Conservation (phyloP, 2,888 invertebrate species). For the Lydus trimaculatus region DNA sequence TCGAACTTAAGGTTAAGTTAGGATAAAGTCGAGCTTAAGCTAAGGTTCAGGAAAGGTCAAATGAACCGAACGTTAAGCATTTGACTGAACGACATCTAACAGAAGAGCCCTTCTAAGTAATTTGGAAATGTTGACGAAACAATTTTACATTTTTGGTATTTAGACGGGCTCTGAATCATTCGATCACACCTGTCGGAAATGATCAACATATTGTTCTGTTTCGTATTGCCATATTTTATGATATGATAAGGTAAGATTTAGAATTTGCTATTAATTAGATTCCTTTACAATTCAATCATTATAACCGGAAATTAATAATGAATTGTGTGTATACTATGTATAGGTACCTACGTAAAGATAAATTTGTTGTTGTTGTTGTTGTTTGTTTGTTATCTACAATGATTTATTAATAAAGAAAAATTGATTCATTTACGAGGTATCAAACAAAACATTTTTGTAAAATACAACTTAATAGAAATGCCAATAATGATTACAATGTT, state of each 20-base stretch:
- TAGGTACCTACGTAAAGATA: too few species aligned
- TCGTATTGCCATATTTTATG: too few species aligned
- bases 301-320: neutral
- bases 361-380: neutral
- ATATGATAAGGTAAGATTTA: neutral
- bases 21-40: too few species aligned
- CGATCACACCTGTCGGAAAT: neutral
- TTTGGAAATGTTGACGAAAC: too few species aligned
- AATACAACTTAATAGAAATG: neutral
- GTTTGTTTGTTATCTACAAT: neutral
- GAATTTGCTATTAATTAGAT: neutral
- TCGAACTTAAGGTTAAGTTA: too few species aligned
- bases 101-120: too few species aligned
- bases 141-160: too few species aligned
- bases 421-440: slow-evolving; percentile 5
- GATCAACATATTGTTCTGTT: neutral
- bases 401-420: slow-evolving; percentile 3
- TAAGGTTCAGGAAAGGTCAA: too few species aligned
- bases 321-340: too few species aligned
- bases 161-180: neutral
- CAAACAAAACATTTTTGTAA: neutral
- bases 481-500: neutral
- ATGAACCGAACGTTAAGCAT: too few species aligned
- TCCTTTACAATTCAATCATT: neutral
- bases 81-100: too few species aligned